These are phyloP conservation scores for Coilia nasus DNA, from an alignment of 2,797 vertebrate genomes.

Conservation along the genomic window DNA sequence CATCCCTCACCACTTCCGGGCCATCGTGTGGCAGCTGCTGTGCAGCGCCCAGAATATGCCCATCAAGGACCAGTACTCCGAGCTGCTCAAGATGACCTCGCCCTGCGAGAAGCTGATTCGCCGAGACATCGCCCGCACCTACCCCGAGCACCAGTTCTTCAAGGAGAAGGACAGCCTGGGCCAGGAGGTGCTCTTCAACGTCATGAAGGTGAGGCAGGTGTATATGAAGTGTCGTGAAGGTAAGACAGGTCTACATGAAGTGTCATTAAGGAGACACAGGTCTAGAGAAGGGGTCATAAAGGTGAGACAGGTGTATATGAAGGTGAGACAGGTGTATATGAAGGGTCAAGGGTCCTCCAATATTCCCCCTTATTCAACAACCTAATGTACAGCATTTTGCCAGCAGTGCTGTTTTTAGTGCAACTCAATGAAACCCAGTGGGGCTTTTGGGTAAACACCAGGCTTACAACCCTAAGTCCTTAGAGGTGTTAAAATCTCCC, in stretches of 20 bases:
- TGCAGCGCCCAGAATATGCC: constrained; percentile 95
- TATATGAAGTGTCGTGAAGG: too few species aligned
- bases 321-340: too few species aligned
- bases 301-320: too few species aligned
- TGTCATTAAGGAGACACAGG: too few species aligned
- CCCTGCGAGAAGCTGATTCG: constrained; percentile 97
- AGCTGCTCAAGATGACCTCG: constrained; percentile 97
- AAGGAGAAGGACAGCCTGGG: constrained; percentile 97
- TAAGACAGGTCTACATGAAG: too few species aligned
- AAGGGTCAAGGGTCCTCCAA: too few species aligned
- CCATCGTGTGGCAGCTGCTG: constrained; percentile 97
- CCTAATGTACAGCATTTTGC: neutral
- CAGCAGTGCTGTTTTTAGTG: neutral
- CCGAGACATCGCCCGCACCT: constrained; percentile 97
- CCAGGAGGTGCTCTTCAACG: constrained; percentile 98
- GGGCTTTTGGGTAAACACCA: neutral
- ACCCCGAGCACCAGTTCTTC: constrained; percentile 97
- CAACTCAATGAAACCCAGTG: too few species aligned
- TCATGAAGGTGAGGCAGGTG: constrained; percentile 89
- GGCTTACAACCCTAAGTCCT: neutral
- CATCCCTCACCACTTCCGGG: constrained; percentile 97
- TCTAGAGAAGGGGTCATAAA: too few species aligned
- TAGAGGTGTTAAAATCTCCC: constrained; percentile 19
- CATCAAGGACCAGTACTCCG: constrained; percentile 98
- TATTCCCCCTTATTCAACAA: neutral